Conservation (phyloP, 2,113 vertebrate species). For the Poicephalus meyeri region DNA sequence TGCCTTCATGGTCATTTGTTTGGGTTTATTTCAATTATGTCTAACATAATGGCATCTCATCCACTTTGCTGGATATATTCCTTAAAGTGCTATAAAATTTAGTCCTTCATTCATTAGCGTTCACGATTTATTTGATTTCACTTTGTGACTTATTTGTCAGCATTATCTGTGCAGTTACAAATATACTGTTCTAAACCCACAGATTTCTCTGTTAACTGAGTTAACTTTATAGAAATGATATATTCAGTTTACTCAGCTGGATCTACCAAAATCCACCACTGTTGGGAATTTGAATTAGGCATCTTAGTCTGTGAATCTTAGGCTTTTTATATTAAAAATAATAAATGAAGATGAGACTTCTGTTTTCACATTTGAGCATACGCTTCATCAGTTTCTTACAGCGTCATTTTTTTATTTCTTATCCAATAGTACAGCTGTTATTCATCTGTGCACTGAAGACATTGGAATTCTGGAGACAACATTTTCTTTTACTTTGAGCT, state of each 20-base stretch:
- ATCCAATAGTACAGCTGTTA: not conserved
- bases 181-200: not conserved
- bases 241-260: conserved; percentile 23
- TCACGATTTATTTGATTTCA: not conserved
- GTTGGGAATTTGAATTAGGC: not conserved
- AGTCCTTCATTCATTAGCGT: not conserved
- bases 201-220: conserved; percentile 3
- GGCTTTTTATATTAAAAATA: conserved; percentile 8
- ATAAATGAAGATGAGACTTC: not conserved
- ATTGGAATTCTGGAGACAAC: not conserved
- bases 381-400: not conserved
- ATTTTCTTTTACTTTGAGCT: not conserved
- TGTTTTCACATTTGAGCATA: conserved; percentile 31
- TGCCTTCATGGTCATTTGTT: not conserved
- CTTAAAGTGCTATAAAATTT: not conserved
- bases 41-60: not conserved
- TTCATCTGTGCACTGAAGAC: not conserved
- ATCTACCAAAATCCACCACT: not conserved
- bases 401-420: not conserved
- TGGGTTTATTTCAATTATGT: not conserved
- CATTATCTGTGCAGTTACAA: conserved; percentile 34
- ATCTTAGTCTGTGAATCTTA: not conserved
- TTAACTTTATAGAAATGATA: conserved; percentile 28
- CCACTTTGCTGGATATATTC: not conserved
- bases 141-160: conserved; percentile 4